Percentiles rank a stretch among this genome's conserved stretches.
phyloP scores from a whole-genome alignment of 1,140 invertebrate species.

The Holotrichia oblita region DNA sequence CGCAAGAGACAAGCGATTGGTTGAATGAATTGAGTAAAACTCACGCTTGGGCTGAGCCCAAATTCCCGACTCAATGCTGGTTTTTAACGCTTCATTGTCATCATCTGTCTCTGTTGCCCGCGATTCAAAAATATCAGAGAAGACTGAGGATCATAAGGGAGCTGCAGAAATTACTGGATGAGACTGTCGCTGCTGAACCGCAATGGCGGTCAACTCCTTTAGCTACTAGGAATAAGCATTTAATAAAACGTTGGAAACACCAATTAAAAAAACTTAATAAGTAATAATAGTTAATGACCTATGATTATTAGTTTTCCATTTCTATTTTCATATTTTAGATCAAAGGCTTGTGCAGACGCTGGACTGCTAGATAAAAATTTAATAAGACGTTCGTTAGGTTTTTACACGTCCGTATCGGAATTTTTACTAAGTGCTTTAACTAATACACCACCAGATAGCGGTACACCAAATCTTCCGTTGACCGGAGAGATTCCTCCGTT shows the following conservation, averaged over 20 bases:
- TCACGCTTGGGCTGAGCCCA: conserved; percentile 77
- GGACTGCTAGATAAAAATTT: conserved; percentile 84
- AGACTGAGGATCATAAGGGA: conserved; percentile 84
- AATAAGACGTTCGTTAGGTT: conserved; percentile 80
- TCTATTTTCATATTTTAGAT: conserved; percentile 62
- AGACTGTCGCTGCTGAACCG: conserved; percentile 81
- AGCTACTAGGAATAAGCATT: conserved; percentile 83
- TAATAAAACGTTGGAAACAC: conserved; percentile 87
- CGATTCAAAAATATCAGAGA: conserved; percentile 87
- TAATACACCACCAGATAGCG: conserved; percentile 58
- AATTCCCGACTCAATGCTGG: conserved; percentile 97
- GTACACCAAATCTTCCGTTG: conserved; percentile 63
- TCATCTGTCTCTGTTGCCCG: conserved; percentile 89
- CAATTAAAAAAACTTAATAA: conserved; percentile 76
- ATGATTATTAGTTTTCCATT: conserved; percentile 10
- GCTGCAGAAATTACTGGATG: conserved; percentile 90
- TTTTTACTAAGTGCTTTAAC: conserved; percentile 76
- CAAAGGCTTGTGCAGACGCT: conserved; percentile 89
- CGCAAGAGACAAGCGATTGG: conserved; percentile 84
- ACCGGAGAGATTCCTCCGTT: conserved; percentile 70
- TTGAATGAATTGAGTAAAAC: conserved; percentile 62
- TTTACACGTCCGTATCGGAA: conserved; percentile 87
- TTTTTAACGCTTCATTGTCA: conserved; percentile 94
- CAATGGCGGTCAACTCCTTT: conserved; percentile 84
- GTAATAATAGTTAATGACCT: conserved; percentile 54